These are phyloP conservation scores for Phalacrocorax aristotelis DNA, from an alignment of 2,113 vertebrate genomes.

Conservation along the genomic window DNA sequence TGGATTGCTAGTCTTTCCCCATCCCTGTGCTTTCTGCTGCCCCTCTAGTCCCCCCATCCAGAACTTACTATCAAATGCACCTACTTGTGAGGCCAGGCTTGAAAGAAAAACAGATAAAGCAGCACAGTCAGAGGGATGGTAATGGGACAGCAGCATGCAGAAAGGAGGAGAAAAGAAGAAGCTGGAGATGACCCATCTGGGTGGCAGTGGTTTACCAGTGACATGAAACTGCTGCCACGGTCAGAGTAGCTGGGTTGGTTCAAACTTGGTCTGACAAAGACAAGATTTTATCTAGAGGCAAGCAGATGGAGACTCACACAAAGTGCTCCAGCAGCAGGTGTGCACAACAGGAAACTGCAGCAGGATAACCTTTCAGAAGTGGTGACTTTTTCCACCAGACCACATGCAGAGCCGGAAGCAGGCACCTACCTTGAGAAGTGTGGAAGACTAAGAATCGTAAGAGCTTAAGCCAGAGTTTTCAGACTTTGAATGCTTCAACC, in stretches of 20 bases:
- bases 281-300: not conserved
- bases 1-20: not conserved
- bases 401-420: not conserved
- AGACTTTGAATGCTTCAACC: not conserved
- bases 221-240: not conserved
- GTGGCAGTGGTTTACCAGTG: not conserved
- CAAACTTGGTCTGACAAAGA: not conserved
- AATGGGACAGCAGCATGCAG: not conserved
- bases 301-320: fast-evolving
- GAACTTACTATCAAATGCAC: not conserved
- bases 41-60: not conserved
- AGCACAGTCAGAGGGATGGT: not conserved
- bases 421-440: not conserved
- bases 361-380: not conserved
- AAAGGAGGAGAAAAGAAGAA: not conserved
- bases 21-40: not conserved
- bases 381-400: not conserved
- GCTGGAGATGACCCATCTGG: not conserved
- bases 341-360: not conserved
- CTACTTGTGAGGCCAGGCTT: not conserved
- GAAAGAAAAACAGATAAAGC: not conserved
- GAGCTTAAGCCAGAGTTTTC: not conserved
- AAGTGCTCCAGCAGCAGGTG: not conserved
- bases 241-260: not conserved
- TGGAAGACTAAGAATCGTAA: not conserved